Conservation (phyloP, 2,888 invertebrate species). For the Philonicus albiceps region DNA sequence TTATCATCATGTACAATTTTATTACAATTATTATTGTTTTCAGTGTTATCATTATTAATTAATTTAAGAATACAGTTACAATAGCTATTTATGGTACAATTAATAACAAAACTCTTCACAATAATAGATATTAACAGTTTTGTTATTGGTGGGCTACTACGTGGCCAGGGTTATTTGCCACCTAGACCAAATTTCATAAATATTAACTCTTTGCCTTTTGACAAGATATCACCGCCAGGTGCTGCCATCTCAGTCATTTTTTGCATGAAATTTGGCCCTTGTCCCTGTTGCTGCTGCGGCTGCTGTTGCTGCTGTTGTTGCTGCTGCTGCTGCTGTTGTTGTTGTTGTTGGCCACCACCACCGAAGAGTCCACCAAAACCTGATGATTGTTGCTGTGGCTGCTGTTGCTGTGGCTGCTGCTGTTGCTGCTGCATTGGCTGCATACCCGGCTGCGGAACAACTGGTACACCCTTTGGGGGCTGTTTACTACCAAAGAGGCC, state of each 20-base stretch:
- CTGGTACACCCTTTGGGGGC: constrained; percentile 64
- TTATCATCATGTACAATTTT: constrained; percentile 49
- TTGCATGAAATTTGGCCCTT: constrained; percentile 78
- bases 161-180: constrained; percentile 71
- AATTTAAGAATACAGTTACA: constrained; percentile 52
- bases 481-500: constrained; percentile 63
- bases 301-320: constrained; percentile 59
- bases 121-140: constrained; percentile 47
- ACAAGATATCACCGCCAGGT: constrained; percentile 88
- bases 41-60: constrained; percentile 48
- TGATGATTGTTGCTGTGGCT: constrained; percentile 48
- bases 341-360: constrained; percentile 54
- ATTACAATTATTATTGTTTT: constrained; percentile 48
- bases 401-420: constrained; percentile 52
- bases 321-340: constrained; percentile 62
- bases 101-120: constrained; percentile 44
- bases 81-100: constrained; percentile 54
- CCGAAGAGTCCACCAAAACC: constrained; percentile 52
- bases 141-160: constrained; percentile 53
- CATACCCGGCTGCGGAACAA: constrained; percentile 64
- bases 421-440: constrained; percentile 61
- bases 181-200: constrained; percentile 94
- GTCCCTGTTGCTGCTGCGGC: constrained; percentile 59
- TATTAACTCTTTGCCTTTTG: constrained; percentile 92
- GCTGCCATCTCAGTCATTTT: constrained; percentile 89